Evolutionary conservation across 1,140 invertebrate genomes (phyloP).

Genomic region (Dendrolimus punctatus): DNA sequence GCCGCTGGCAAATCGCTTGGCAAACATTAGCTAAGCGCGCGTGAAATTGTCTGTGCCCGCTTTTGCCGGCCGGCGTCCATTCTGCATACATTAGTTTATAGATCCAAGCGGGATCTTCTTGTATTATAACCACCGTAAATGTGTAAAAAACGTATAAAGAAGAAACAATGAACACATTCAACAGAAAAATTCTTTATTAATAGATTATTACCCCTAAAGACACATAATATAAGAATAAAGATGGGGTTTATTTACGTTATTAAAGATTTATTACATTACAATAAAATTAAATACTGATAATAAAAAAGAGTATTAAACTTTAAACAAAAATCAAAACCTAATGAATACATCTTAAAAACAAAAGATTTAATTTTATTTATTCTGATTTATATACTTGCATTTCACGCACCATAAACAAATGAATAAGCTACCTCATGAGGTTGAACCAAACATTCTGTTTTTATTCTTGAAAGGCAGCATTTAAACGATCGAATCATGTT

Average conservation of each 20-base stretch:
- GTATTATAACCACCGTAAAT: conserved; percentile 11
- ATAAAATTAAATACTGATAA: conserved; percentile 9
- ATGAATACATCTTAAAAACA: too few relatives aligned
- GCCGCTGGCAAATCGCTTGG: conserved; percentile 50
- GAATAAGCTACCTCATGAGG: conserved; percentile 35
- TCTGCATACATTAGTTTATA: conserved; percentile 33
- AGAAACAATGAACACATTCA: too few relatives aligned
- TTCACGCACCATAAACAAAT: conserved; percentile 58
- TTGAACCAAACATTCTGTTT: conserved; percentile 43
- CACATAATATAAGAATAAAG: too few relatives aligned
- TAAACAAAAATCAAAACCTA: too few relatives aligned
- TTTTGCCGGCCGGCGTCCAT: conserved; percentile 17
- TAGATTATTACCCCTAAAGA: too few relatives aligned
- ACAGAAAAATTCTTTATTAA: too few relatives aligned
- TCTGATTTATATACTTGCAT: conserved; percentile 50
- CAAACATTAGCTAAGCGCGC: conserved; percentile 56
- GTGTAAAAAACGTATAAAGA: not conserved
- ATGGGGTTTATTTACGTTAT: too few relatives aligned
- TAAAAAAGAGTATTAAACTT: conserved; percentile 5
- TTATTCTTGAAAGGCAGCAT: conserved; percentile 56
- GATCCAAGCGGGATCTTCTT: conserved; percentile 18
- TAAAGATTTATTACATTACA: not conserved
- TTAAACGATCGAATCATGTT: conserved; percentile 49
- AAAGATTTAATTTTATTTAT: conserved; percentile 20
- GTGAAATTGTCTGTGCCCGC: conserved; percentile 50